Percentiles rank a stretch among this genome's conserved stretches.
These are phyloP conservation scores for Lordiphosa clarofinis DNA, from an alignment of 1,140 invertebrate species.

Conservation along the genomic window DNA sequence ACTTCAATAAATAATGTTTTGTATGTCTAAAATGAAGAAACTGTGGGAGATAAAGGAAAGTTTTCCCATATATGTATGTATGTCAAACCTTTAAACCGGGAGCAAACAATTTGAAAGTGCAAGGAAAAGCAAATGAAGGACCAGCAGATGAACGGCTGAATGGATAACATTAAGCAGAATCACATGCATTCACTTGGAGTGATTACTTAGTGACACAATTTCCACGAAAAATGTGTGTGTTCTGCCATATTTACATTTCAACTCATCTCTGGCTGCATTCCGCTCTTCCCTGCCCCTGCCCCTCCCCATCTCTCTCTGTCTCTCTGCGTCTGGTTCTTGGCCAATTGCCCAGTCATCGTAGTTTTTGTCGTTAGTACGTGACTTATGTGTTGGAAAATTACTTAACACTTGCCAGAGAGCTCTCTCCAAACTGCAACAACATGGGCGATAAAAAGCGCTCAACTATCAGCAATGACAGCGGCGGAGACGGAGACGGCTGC, in stretches of 20 bases:
- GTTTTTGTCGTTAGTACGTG: slow-evolving; percentile 49
- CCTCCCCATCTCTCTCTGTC: background rate
- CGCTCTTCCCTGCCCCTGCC: background rate
- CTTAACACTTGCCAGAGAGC: slow-evolving; percentile 54
- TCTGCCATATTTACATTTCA: slow-evolving; percentile 6
- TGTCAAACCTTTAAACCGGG: no score
- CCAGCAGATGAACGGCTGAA: no score
- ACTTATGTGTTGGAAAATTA: slow-evolving; percentile 64
- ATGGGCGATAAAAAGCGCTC: slow-evolving; percentile 34
- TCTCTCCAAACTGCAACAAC: no score
- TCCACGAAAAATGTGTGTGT: no score
- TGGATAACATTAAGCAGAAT: no score
- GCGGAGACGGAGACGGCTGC: slow-evolving; percentile 3
- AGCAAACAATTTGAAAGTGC: no score
- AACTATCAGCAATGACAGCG: slow-evolving; percentile 31
- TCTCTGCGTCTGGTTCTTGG: slow-evolving; percentile 18
- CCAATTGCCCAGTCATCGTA: slow-evolving; percentile 28
- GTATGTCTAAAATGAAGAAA: no score
- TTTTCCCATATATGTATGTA: no score
- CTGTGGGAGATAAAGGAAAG: no score
- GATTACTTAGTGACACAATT: background rate
- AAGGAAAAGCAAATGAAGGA: no score
- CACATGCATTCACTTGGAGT: no score
- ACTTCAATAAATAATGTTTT: no score
- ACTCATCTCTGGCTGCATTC: background rate